Conservation (phyloP, 2,113 vertebrate species). For the Cichladusa arquata region DNA sequence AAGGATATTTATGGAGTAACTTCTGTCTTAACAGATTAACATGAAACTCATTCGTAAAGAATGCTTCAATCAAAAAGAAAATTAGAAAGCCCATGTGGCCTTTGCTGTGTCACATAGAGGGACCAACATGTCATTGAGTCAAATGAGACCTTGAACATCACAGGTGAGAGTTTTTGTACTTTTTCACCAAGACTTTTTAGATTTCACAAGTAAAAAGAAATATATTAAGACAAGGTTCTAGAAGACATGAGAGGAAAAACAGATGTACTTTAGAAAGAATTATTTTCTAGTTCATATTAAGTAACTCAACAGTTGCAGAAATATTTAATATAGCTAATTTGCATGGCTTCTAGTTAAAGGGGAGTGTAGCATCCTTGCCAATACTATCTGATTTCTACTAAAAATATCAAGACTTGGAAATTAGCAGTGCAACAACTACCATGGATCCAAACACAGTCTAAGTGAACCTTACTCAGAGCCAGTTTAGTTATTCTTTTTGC, state of each 20-base stretch:
- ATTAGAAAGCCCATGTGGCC: neutral
- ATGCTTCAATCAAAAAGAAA: constrained; percentile 39
- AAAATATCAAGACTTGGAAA: neutral
- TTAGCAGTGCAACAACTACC: neutral
- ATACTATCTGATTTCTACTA: neutral
- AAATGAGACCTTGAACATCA: constrained; percentile 60
- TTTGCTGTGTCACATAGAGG: neutral
- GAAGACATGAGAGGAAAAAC: neutral
- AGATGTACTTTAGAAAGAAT: neutral
- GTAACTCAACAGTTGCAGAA: neutral
- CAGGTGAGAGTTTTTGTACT: constrained; percentile 70
- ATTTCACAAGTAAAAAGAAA: neutral
- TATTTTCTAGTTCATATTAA: neutral
- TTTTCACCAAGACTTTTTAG: neutral
- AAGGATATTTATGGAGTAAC: neutral
- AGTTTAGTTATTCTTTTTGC: neutral
- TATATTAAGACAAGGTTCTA: neutral
- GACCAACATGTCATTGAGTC: constrained; percentile 39
- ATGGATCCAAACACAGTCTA: neutral
- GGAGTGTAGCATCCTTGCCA: neutral
- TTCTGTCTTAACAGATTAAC: neutral
- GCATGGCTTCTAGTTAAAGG: neutral
- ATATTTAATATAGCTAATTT: neutral
- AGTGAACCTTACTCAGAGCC: neutral
- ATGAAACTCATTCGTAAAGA: constrained; percentile 11